phyloP scores from a whole-genome alignment of 1,140 invertebrate species.

The Andricus grossulariae region DNA sequence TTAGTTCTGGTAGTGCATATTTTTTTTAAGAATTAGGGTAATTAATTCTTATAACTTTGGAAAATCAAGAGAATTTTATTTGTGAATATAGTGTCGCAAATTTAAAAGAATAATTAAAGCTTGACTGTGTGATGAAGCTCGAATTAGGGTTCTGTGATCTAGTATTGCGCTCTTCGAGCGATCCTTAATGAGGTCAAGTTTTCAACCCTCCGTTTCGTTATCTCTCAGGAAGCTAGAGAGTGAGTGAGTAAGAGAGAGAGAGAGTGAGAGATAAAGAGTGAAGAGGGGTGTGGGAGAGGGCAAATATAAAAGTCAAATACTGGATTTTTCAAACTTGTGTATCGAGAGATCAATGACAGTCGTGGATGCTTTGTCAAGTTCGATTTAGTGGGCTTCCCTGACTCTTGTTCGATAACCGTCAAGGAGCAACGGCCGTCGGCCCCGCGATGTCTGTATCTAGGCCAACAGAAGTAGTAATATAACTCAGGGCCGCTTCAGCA shows the following conservation, averaged over 20 bases:
- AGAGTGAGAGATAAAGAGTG: no score
- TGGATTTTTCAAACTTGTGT: conserved; percentile 24
- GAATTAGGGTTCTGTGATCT: conserved; percentile 16
- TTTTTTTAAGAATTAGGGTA: no score
- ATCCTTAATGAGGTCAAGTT: conserved; percentile 15
- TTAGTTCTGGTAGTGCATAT: no score
- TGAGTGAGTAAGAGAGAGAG: no score
- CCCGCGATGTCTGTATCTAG: conserved; percentile 65
- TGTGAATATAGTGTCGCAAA: not conserved
- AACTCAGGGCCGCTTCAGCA: conserved; percentile 26
- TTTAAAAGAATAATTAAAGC: not conserved
- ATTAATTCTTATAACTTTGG: no score
- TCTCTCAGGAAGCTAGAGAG: not conserved
- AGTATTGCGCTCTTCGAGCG: conserved; percentile 21
- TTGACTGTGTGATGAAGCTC: no score
- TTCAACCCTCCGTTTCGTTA: conserved; percentile 5
- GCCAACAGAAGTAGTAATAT: conserved; percentile 56
- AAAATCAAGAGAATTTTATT: not conserved
- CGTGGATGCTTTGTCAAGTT: conserved; percentile 33
- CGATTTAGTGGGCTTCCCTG: conserved; percentile 34
- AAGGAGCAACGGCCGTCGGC: conserved; percentile 67
- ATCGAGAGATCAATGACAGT: conserved; percentile 34
- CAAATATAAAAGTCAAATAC: not conserved
- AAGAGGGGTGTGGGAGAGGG: no score
- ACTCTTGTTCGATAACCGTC: conserved; percentile 64